Evolutionary conservation across 2,888 invertebrate species (phyloP), one percentile per base, ranked within the genome.

Genomic region (Agrotis ipsilon): DNA sequence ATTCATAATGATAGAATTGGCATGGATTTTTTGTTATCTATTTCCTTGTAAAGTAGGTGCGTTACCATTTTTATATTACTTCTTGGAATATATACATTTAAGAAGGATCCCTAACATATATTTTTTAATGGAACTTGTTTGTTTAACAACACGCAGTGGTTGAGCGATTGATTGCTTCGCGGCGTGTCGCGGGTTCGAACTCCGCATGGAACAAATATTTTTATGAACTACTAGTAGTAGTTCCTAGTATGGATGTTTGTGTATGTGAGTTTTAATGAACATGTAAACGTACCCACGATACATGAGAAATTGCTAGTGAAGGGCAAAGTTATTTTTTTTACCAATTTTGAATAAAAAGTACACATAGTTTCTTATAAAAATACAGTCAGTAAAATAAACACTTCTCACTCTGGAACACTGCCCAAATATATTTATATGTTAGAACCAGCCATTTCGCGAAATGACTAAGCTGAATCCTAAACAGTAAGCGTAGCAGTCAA

Each of bases 401-500:
- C 2, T 32, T 16, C 4, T 54, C n/a, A 27, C 55, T 32, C n/a
- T 13, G 21, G 13, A 32, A 60, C 55, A 24, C 7, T 54, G n/a
- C 13, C 27, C 43, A n/a, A n/a, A 64, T n/a, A 62, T 21, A 9
- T 45, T 51, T 59, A 32, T 14, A 21, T 39, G 19, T 6, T 9
- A 68, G 18, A n/a, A 14, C 11, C 18, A 61, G n/a, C 13, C 4
- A 71, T 60, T 19, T 14, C 6, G 52, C 46, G 4, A 59, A 75
- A 71, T 61, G 18, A 49, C 46, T 27, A 32, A 63, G 39, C 58
- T 52, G n/a, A 48, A 45, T 43, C 49, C 48, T 18, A 18, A 16
- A n/a, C 43, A 21, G 48, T 63, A 46, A 46, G 27, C 55, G 19
- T 55, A 16, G 52, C 69, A 58, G 61, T 55, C 63, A 57, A 78